A percentile compares a stretch with the other conserved stretches of the same genome.
Conservation (phyloP, 1,140 invertebrate species). For the Rhynchophorus ferrugineus region DNA sequence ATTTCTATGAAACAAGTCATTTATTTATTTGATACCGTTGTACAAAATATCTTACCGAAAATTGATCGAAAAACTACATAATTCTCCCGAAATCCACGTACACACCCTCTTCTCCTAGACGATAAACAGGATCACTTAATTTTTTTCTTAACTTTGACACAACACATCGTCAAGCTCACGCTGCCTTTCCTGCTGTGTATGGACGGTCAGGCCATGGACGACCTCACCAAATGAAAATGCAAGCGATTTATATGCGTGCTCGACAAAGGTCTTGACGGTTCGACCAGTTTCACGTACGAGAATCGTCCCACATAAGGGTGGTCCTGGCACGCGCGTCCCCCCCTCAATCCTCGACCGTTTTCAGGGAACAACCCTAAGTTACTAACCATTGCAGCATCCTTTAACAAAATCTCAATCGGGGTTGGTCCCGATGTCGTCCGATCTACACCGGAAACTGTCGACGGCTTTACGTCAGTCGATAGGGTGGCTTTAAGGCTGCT, state of each 20-base stretch:
- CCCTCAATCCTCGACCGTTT: slow-evolving; percentile 4
- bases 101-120: slow-evolving; percentile 12
- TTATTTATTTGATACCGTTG: no score
- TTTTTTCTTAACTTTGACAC: slow-evolving; percentile 24
- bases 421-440: slow-evolving; percentile 16
- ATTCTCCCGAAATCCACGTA: background rate
- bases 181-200: background rate
- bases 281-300: no score
- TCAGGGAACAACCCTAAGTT: slow-evolving; percentile 23
- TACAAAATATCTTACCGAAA: slow-evolving; percentile 13
- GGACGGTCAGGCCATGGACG: background rate
- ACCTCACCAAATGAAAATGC: no score
- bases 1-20: no score
- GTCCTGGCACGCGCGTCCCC: no score
- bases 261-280: no score
- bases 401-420: slow-evolving; percentile 14
- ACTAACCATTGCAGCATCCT: slow-evolving; percentile 24
- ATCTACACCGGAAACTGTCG: slow-evolving; percentile 2
- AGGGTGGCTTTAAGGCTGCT: slow-evolving; percentile 13
- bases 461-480: slow-evolving; percentile 17
- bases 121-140: slow-evolving; percentile 11
- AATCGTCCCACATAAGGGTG: no score
- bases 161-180: slow-evolving; percentile 9
- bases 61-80: slow-evolving; percentile 8
- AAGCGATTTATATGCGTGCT: no score